These are phyloP conservation scores for Malurus splendens DNA, from an alignment of 2,797 vertebrate species.

Conservation along the genomic window DNA sequence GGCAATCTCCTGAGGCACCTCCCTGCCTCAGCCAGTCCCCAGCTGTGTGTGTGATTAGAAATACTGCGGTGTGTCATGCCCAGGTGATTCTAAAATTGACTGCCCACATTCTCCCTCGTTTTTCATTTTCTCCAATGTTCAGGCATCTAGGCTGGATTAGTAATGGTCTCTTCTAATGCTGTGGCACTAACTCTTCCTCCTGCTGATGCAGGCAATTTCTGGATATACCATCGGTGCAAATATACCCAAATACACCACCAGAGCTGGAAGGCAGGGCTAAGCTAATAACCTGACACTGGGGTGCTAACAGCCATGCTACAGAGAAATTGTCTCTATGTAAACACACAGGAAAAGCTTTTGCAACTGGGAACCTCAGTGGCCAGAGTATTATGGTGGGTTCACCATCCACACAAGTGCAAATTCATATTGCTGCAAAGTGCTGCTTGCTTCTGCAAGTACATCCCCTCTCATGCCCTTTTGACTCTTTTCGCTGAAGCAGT, in stretches of 20 bases:
- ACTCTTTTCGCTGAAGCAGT: not conserved
- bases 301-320: not conserved
- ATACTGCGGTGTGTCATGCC: not conserved
- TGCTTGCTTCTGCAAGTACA: not conserved
- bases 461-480: not conserved
- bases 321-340: not conserved
- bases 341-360: not conserved
- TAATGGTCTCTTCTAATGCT: not conserved
- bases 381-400: not conserved
- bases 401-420: not conserved
- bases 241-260: not conserved
- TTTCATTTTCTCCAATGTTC: not conserved
- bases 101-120: not conserved
- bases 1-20: fast-evolving
- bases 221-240: not conserved
- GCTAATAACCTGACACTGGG: not conserved
- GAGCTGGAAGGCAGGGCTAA: not conserved
- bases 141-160: not conserved
- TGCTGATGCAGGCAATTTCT: not conserved
- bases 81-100: not conserved
- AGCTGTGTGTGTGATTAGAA: not conserved
- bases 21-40: not conserved
- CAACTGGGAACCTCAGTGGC: not conserved
- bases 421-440: not conserved
- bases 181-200: not conserved